These are phyloP conservation scores for Thelaira solivaga DNA, from an alignment of 2,888 invertebrate genomes.

Conservation along the genomic window DNA sequence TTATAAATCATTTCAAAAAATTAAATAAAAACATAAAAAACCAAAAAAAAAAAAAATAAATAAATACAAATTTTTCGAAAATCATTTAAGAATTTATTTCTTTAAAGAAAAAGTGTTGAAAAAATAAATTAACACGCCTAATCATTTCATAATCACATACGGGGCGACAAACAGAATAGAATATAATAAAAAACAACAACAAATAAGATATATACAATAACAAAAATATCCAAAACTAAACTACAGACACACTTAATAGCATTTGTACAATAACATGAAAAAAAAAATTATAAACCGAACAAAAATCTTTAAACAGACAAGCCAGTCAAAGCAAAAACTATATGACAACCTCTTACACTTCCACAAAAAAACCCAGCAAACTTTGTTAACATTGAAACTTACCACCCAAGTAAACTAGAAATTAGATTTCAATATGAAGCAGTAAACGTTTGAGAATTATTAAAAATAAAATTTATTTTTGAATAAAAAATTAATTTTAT, in stretches of 20 bases:
- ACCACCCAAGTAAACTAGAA: too few relatives aligned
- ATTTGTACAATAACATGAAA: too few relatives aligned
- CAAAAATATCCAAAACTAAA: neutral
- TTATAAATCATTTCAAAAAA: conserved; percentile 15
- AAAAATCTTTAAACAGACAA: conserved; percentile 34
- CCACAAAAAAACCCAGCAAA: neutral
- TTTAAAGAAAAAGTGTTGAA: conserved; percentile 63
- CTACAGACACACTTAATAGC: too few relatives aligned
- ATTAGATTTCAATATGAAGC: too few relatives aligned
- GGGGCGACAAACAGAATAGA: conserved; percentile 30
- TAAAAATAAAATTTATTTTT: too few relatives aligned
- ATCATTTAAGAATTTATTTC: conserved; percentile 33
- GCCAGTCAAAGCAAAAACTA: conserved; percentile 45
- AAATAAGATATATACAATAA: neutral
- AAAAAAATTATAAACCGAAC: neutral
- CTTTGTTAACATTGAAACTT: too few relatives aligned
- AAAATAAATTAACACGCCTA: conserved; percentile 67
- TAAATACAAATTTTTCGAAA: conserved; percentile 21
- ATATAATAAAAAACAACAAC: conserved; percentile 22
- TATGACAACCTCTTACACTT: conserved; percentile 26
- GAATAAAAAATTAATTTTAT: too few relatives aligned
- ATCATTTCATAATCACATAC: conserved; percentile 66
- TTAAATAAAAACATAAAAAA: neutral
- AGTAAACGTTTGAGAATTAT: too few relatives aligned
- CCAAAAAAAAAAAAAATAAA: conserved; percentile 10